These are phyloP conservation scores for Ormyrus rosae DNA, from an alignment of 2,888 invertebrate genomes.

Conservation along the genomic window DNA sequence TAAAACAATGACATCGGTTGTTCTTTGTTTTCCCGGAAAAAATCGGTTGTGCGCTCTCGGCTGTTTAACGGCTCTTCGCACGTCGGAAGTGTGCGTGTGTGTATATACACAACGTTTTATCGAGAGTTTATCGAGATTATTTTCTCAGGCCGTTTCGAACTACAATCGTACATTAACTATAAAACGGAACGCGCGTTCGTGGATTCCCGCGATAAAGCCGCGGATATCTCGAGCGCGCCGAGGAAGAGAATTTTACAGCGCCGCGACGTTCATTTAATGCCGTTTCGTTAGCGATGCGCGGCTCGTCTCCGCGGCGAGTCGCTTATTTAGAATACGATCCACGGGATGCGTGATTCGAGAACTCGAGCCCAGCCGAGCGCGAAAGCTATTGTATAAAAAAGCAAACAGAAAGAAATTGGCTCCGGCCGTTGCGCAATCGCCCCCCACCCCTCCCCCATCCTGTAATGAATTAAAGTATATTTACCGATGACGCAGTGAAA, in stretches of 20 bases:
- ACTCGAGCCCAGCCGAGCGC: background rate
- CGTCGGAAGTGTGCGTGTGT: background rate
- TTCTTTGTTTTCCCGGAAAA: background rate
- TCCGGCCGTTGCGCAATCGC: background rate
- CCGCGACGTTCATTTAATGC: background rate
- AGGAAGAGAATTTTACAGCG: background rate
- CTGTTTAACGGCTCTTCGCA: background rate
- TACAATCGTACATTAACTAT: background rate
- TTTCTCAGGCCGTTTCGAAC: conserved; percentile 2
- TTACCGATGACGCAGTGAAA: conserved; percentile 35
- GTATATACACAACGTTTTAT: background rate
- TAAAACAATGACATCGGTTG: conserved; percentile 23
- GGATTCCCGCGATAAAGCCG: background rate
- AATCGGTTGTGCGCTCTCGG: too few relatives aligned
- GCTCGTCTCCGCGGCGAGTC: background rate
- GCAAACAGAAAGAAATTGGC: background rate
- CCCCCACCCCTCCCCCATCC: background rate
- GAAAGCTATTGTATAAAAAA: background rate
- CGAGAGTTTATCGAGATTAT: background rate
- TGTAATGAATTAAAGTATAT: conserved; percentile 32
- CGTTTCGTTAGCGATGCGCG: background rate
- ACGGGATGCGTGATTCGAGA: background rate
- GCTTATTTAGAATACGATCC: background rate
- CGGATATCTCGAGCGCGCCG: background rate
- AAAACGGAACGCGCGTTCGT: background rate